Percentiles rank a stretch among this genome's conserved stretches.
These are phyloP conservation scores for Tarsius wallacei DNA, from an alignment of 2,797 vertebrate species.

Conservation along the genomic window DNA sequence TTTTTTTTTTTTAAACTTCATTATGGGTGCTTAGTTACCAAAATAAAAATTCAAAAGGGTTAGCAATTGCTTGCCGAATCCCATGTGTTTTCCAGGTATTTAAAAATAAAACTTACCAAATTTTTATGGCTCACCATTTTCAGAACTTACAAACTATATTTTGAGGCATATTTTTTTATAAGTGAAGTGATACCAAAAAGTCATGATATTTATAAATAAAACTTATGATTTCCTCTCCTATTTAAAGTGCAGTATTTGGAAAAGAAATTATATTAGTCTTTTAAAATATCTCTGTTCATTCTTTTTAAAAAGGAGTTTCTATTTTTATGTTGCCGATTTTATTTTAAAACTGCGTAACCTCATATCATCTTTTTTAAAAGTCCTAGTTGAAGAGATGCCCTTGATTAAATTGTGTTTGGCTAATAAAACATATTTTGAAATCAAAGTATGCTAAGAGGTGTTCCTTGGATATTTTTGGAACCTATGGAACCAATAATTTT, in stretches of 20 bases:
- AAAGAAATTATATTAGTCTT: background rate
- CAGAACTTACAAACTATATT: background rate
- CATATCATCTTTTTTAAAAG: background rate
- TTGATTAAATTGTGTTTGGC: background rate
- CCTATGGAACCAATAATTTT: background rate
- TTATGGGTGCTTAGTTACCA: background rate
- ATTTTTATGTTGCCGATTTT: background rate
- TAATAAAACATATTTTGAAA: constrained; percentile 27
- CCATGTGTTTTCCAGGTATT: background rate
- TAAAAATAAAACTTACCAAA: constrained; percentile 14
- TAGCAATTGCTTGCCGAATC: background rate
- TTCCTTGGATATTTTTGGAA: background rate
- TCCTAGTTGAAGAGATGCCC: background rate
- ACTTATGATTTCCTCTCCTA: background rate
- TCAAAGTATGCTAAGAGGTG: background rate
- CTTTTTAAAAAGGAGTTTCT: background rate
- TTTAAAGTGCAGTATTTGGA: background rate
- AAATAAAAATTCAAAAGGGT: constrained; percentile 14
- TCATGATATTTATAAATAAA: background rate
- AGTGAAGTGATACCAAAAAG: background rate
- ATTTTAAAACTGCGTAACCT: background rate
- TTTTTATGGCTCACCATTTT: background rate
- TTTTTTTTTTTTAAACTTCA: background rate
- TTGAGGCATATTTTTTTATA: background rate
- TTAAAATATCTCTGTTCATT: background rate